Conservation (phyloP, 2,113 vertebrate genomes). For the Mustelus asterias region DNA sequence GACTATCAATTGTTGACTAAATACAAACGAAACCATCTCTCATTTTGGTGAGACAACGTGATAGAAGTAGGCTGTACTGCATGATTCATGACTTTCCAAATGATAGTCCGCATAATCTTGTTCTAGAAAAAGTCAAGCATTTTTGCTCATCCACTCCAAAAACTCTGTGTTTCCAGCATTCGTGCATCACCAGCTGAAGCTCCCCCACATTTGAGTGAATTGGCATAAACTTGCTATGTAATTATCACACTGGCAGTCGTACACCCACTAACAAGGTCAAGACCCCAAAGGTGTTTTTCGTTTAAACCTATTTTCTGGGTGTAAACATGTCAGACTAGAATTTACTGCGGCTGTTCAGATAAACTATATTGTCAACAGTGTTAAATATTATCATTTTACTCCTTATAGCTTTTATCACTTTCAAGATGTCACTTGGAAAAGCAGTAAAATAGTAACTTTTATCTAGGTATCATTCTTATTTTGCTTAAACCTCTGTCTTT, state of each 20-base stretch:
- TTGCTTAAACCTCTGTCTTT: background rate
- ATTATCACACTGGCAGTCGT: background rate
- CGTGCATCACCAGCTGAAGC: background rate
- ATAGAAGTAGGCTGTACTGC: background rate
- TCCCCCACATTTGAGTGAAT: background rate
- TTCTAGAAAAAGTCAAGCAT: background rate
- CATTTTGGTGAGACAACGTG: background rate
- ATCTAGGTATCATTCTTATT: background rate
- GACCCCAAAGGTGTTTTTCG: background rate
- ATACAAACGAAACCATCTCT: background rate
- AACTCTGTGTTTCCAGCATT: background rate
- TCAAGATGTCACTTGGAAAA: background rate
- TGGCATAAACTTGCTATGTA: background rate
- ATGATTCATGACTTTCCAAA: background rate
- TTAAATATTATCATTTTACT: background rate
- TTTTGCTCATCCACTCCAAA: background rate
- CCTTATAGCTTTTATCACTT: too few species aligned
- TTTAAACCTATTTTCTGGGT: background rate
- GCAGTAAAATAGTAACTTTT: background rate
- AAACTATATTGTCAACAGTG: background rate
- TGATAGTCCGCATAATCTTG: background rate
- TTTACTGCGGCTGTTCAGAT: background rate
- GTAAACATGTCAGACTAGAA: background rate
- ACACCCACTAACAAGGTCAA: slow-evolving; percentile 6
- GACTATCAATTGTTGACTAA: background rate